Base-by-base conservation (phyloP, 2,888 invertebrate genomes). In the Himalopsyche japonica region DNA sequence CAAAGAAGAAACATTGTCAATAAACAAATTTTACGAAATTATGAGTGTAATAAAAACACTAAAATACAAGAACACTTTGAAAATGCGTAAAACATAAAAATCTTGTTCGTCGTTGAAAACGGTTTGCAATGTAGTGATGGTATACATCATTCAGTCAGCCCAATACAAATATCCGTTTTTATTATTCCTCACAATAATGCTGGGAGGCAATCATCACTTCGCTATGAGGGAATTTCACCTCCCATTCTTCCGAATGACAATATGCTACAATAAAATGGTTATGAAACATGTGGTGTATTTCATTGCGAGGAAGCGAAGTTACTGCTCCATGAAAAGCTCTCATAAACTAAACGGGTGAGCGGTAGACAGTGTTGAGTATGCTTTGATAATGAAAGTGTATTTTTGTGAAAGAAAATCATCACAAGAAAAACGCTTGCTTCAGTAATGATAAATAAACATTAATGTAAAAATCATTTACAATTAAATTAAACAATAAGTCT, bases 211-310 rank as follows among this genome's bases (percentile, higher is more conserved):
- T 70, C 70, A 70, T 70, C 70, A 70, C 70, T 27, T 70, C 70
- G 70, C 24, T 70, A 30, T 70, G 70, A 70, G 70, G n/a, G 27
- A 70, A 70, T 70, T 70, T 70, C 27, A 70, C 70, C 70, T 70
- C 30, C 70, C 30, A 70, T 70, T 43, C 48, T 80, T n/a, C 32
- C 32, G 30, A 80, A 80, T 78, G 43, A 78, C 80, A 48, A 80
- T 80, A 32, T 49, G 47, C 80, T 47, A 49, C 49, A 80, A 80
- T 48, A 80, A 48, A 80, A 80, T 30, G 70, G 70, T 70, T 70
- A 70, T 70, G 70, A 70, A 70, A 70, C 70, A 70, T 70, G 70
- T 70, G 70, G 30, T 27, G 30, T 70, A 70, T 70, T 70, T 30
- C 70, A 70, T 70, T 70, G 70, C 70, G 70, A 27, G 70, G 27